phyloP scores from a whole-genome alignment of 2,113 vertebrate genomes.

The Mesoclemmys tuberculata region DNA sequence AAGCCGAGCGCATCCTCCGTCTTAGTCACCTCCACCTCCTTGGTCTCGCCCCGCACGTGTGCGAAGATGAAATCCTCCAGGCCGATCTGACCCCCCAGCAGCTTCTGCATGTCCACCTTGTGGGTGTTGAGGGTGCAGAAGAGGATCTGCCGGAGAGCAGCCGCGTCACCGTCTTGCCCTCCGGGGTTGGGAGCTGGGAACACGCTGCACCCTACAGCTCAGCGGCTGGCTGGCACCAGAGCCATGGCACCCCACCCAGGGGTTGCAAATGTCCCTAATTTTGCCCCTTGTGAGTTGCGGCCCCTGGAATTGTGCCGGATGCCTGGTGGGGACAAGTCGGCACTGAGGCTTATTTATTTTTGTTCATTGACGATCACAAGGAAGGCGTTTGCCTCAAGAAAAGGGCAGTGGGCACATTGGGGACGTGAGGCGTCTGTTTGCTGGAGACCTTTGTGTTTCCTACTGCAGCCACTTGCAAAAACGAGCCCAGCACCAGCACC shows the following conservation, averaged over 20 bases:
- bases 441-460: neutral
- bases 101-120: slow-evolving; percentile 98
- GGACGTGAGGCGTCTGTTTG: neutral
- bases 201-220: accelerated
- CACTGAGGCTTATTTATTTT: neutral
- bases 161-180: neutral
- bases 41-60: slow-evolving; percentile 92
- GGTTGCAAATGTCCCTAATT: neutral
- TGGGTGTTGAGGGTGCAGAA: slow-evolving; percentile 98
- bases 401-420: neutral
- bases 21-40: slow-evolving; percentile 96
- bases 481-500: no score
- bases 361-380: neutral
- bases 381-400: neutral
- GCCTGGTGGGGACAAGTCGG: neutral
- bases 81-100: slow-evolving; percentile 96
- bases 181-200: neutral
- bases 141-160: slow-evolving; percentile 83
- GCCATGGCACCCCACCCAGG: neutral
- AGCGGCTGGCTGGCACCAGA: accelerated
- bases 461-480: neutral
- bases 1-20: slow-evolving; percentile 95
- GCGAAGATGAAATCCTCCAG: slow-evolving; percentile 98
- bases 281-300: neutral
- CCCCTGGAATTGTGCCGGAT: neutral